These are phyloP conservation scores for Phthorimaea operculella DNA, from an alignment of 1,140 invertebrate genomes.

Conservation along the genomic window DNA sequence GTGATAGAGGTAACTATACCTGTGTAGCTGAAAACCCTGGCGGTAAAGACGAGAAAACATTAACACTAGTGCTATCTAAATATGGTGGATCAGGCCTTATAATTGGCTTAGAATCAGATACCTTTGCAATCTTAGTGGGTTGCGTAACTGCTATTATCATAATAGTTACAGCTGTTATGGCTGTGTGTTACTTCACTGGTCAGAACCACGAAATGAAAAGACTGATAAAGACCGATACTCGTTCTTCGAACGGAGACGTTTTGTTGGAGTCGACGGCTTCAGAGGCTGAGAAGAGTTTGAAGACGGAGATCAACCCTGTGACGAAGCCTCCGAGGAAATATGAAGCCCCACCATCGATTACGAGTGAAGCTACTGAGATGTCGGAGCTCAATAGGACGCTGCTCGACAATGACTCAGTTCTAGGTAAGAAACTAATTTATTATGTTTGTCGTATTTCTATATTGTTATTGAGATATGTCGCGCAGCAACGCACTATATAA, in stretches of 20 bases:
- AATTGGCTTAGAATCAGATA: conserved; percentile 57
- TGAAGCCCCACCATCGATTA: conserved; percentile 73
- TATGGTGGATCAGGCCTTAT: conserved; percentile 54
- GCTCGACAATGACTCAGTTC: conserved; percentile 74
- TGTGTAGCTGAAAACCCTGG: conserved; percentile 88
- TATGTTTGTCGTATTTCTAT: too few relatives aligned
- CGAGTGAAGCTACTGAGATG: conserved; percentile 77
- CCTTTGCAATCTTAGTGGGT: conserved; percentile 67
- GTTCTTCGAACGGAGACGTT: conserved; percentile 72
- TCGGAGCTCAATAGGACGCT: conserved; percentile 83
- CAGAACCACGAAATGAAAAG: conserved; percentile 69
- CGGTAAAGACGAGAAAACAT: conserved; percentile 80
- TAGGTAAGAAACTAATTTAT: conserved; percentile 69
- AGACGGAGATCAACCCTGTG: conserved; percentile 82
- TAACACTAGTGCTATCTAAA: conserved; percentile 73
- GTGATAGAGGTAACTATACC: conserved; percentile 87
- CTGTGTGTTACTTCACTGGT: conserved; percentile 75
- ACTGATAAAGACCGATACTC: conserved; percentile 70
- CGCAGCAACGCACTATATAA: too few relatives aligned
- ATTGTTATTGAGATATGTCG: too few relatives aligned
- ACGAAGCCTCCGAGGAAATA: conserved; percentile 78
- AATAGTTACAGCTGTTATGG: conserved; percentile 70
- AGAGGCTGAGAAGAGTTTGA: conserved; percentile 80
- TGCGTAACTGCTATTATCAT: conserved; percentile 66
- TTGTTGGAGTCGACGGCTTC: conserved; percentile 70